Base-by-base conservation (phyloP, 2,888 invertebrate species). In the Campoplex nolae region DNA sequence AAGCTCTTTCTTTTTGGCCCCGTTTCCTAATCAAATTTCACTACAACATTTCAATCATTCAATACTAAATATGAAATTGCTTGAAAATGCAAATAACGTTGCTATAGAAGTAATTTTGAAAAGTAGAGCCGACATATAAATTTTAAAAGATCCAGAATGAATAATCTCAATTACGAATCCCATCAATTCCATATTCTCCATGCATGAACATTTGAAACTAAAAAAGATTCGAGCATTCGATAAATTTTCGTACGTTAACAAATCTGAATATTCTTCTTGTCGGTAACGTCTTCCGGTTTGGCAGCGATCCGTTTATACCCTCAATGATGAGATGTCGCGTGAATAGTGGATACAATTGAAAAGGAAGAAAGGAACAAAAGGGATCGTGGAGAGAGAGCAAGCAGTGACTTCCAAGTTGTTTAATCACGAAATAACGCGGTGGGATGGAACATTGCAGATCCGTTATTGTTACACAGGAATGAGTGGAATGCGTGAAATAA, bases 401-500 rank as follows among this genome's bases (percentile, higher is more conserved):
- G 42, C 68, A 48, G 23, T 42, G 48, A 16, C 81, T 84, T 65
- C 58, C 70, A 51, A 85, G 71, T 78, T 58, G 83, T 83, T 83
- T 87, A 82, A 85, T 88, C 75, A 78, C 73, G 81, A 87, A 87
- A 83, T 85, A 87, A 84, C 83, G 81, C 81, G 75, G 67, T 62
- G 54, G 65, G 68, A 71, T 80, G 77, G 77, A 78, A 70, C 83
- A 67, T 83, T 71, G 71, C 83, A 83, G 75, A 87, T 70, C 54
- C 81, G 68, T 82, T 70, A 65, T 68, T 42, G 80, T 80, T 18
- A 48, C 80, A 76, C 42, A 23, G 23, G 42, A 68, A 42, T 68
- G n/a, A n/a, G 42, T 38, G 42, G 42, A 42, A 68, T 68, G 23
- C n/a, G 35, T n/a, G 68, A n/a, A n/a, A 35, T 2, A 67, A 38